Conservation (phyloP, 1,140 invertebrate species). For the Drosophila grimshawi region DNA sequence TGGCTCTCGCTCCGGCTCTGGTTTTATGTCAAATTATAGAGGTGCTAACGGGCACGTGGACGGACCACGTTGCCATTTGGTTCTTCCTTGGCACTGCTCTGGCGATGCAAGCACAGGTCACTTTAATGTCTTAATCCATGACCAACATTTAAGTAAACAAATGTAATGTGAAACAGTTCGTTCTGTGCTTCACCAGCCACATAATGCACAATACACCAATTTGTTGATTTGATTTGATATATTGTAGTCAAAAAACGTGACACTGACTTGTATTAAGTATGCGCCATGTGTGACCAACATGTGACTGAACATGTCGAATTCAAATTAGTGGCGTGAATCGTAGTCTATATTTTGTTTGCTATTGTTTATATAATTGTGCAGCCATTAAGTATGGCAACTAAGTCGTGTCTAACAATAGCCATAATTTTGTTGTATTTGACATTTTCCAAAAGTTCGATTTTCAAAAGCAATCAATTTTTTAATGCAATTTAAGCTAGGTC, state of each 20-base stretch:
- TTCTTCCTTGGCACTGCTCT: not conserved
- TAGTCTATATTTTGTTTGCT: too few relatives aligned
- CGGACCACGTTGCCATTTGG: not conserved
- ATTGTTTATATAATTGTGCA: too few relatives aligned
- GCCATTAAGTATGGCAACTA: too few relatives aligned
- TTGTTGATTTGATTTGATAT: constrained; percentile 47
- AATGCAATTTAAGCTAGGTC: too few relatives aligned
- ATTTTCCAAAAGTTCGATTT: too few relatives aligned
- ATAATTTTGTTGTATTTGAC: too few relatives aligned
- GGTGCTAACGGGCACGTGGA: constrained; percentile 53
- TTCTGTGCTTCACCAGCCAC: constrained; percentile 28
- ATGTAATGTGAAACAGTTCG: constrained; percentile 33
- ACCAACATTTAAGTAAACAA: constrained; percentile 20
- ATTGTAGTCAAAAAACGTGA: constrained; percentile 49
- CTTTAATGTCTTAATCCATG: constrained; percentile 73
- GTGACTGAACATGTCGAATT: not conserved
- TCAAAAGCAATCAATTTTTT: too few relatives aligned
- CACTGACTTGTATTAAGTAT: constrained; percentile 57
- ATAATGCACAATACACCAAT: constrained; percentile 35
- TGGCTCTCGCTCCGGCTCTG: constrained; percentile 30
- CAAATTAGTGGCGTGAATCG: too few relatives aligned
- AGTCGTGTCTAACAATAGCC: too few relatives aligned
- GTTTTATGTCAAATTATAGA: constrained; percentile 68
- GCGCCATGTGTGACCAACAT: constrained; percentile 49
- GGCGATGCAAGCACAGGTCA: constrained; percentile 6